Base-by-base conservation (phyloP, 2,113 vertebrate species). In the Chaetops frenatus region DNA sequence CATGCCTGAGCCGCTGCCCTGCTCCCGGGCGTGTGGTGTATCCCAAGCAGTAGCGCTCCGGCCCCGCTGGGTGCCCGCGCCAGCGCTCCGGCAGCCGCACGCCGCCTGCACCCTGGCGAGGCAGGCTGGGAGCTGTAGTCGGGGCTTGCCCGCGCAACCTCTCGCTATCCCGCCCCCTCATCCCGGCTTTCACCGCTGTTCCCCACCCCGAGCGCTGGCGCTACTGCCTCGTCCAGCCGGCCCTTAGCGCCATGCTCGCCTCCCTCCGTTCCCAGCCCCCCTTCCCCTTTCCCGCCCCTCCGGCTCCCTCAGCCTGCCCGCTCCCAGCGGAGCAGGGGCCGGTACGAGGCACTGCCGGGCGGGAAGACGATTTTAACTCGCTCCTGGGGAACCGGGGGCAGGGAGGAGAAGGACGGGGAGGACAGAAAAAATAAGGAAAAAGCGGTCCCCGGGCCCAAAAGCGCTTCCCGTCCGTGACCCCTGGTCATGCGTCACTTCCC, bases 111-210 rank as follows among this genome's bases (percentile, higher is more conserved):
- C 8, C 11, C 11, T 6, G 15, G 16, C 4, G 7, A 9, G 53
- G 94, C 80, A 72, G 38, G 17, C n/a, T 47, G 83, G 92, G 95
- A 92, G 20, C 44, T 81, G 96, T 91, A 92, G 80, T 94, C 54
- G 22, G 13, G 7, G 23, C 10, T 65, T 20, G 1, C n/a, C 50
- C 29, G 11, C 17, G 7, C 14, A 19, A 24, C 25, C 51, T 36
- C 22, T 40, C 9, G 8, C 5, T 6, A 12, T 25, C 9, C 48
- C 2, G 15, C 56, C 14, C 11, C 17, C 9, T 69, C 21, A 8
- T 4, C 25, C 24, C 2, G 14, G 22, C 40, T 20, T 33, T 77
- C 69, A 24, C 7, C 6, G 8, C 31, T 45, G 50, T 50, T 40
- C 18, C 40, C 29, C 15, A 11, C 4, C 16, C 12, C 6, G 17